phyloP scores from a whole-genome alignment of 2,797 vertebrate species.

The Mycteria americana region DNA sequence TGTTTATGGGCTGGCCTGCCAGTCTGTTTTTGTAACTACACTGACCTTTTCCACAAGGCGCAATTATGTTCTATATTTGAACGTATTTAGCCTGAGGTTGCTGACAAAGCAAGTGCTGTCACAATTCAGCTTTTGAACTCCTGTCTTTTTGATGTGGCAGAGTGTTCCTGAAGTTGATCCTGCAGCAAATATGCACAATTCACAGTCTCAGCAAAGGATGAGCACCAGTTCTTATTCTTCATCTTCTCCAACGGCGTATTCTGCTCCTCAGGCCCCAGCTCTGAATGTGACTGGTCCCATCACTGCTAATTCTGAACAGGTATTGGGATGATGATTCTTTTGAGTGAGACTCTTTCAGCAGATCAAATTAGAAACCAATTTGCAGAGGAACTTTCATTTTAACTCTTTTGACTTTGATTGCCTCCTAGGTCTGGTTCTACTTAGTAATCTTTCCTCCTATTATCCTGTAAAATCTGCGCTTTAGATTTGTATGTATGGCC shows the following conservation, averaged over 20 bases:
- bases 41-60: conserved; percentile 54
- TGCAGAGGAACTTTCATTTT: neutral
- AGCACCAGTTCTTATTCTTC: conserved; percentile 72
- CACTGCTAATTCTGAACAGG: conserved; percentile 94
- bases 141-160: conserved; percentile 66
- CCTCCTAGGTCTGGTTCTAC: neutral
- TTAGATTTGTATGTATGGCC: neutral
- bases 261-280: conserved; percentile 80
- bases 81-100: conserved; percentile 25
- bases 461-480: neutral
- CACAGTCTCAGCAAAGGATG: conserved; percentile 79
- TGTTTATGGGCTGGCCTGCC: neutral
- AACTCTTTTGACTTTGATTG: neutral
- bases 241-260: conserved; percentile 77
- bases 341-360: neutral
- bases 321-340: conserved; percentile 61
- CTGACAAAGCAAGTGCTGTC: conserved; percentile 54
- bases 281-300: conserved; percentile 85
- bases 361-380: neutral
- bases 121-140: conserved; percentile 36
- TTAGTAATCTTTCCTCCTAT: neutral
- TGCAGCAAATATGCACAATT: conserved; percentile 77
- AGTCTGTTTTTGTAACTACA: neutral
- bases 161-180: conserved; percentile 89
- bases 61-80: conserved; percentile 55